Conservation (phyloP, 2,797 vertebrate genomes). For the Emys orbicularis region DNA sequence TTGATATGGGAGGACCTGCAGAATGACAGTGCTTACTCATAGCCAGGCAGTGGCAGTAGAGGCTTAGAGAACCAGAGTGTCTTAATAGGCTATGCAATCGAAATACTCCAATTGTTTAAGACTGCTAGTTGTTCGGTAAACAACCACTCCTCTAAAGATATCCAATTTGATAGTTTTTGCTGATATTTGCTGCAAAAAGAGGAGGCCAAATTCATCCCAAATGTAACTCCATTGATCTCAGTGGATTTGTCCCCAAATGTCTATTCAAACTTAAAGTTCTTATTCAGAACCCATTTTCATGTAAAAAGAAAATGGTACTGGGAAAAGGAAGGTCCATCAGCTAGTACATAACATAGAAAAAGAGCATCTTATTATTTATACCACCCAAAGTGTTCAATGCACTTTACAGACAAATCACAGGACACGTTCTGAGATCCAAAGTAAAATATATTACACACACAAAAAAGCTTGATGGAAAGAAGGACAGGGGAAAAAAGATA, state of each 20-base stretch:
- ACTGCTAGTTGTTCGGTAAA: fast-evolving
- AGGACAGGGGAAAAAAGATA: too few species aligned
- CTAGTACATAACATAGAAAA: background rate
- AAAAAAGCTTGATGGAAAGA: background rate
- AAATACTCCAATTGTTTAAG: background rate
- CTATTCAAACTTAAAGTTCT: background rate
- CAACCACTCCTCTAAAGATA: background rate
- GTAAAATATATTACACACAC: background rate
- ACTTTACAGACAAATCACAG: background rate
- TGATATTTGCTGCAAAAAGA: background rate
- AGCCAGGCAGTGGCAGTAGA: background rate
- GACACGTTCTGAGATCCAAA: background rate
- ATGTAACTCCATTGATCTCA: background rate
- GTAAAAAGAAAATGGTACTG: background rate
- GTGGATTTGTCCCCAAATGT: background rate
- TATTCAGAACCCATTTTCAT: background rate
- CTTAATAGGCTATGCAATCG: background rate
- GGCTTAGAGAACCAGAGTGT: background rate
- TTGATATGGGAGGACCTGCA: background rate
- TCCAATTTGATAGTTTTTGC: background rate
- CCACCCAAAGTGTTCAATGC: background rate
- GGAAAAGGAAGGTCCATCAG: background rate
- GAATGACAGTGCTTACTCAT: background rate
- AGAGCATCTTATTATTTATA: background rate
- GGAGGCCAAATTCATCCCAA: background rate